Evolutionary conservation across 2,113 vertebrate species (phyloP).

Genomic region (Corythoichthys intestinalis): DNA sequence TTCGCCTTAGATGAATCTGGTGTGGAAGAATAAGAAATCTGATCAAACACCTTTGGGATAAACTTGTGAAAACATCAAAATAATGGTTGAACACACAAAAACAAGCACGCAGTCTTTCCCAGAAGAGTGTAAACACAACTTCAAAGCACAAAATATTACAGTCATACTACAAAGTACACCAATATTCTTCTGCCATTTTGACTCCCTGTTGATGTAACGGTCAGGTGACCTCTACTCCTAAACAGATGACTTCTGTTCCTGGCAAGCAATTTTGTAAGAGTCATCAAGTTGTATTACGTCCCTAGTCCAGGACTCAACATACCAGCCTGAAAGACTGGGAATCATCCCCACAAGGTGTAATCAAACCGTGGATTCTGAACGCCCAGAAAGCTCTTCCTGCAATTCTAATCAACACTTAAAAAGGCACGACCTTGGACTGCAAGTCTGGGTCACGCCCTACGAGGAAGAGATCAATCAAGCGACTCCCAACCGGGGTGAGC

Average conservation of each 20-base stretch:
- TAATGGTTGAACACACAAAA: background rate
- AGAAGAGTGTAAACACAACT: background rate
- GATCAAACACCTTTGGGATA: background rate
- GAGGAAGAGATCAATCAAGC: constrained; percentile 67
- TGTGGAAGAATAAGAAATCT: background rate
- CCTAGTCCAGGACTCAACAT: constrained; percentile 41
- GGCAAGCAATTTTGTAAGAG: constrained; percentile 21
- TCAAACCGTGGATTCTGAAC: constrained; percentile 20
- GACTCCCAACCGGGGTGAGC: constrained; percentile 49
- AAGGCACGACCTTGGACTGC: constrained; percentile 60
- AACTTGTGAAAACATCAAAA: background rate
- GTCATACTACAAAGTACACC: background rate
- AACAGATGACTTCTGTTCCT: constrained; percentile 16
- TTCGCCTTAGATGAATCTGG: background rate
- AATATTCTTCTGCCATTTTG: background rate
- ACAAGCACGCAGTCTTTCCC: background rate
- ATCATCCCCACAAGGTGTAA: constrained; percentile 28
- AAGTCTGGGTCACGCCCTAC: constrained; percentile 33
- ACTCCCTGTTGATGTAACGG: background rate
- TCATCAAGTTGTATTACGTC: constrained; percentile 9
- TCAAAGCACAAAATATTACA: background rate
- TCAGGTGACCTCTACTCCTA: background rate
- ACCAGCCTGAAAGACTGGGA: constrained; percentile 32
- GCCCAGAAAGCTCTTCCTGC: constrained; percentile 61
- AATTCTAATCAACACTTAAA: constrained; percentile 67